Evolutionary conservation across 2,113 vertebrate species (phyloP), one percentile per base, ranked within the genome.

Genomic region (Onychostoma macrolepis): DNA sequence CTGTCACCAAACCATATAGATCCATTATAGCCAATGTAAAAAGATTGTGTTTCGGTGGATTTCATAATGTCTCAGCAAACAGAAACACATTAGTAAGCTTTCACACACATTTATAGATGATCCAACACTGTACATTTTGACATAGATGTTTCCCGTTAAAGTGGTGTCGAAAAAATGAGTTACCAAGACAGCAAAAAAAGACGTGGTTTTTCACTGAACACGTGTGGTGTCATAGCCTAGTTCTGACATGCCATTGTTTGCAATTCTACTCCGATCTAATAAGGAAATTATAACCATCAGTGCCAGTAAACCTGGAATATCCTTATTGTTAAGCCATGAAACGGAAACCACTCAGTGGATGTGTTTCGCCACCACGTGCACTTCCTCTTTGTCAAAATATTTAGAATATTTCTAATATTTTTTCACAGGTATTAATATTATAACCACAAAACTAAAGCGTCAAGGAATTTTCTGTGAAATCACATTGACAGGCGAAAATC

Each of bases 261-360:
- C 36, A 58, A 26, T 53, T 43, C 58, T 67, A 26, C n/a, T 63
- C 26, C 28, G n/a, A 28, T 78, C 21, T 53, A 36, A 83, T 77
- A 82, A 81, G 82, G 87, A 89, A 91, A 84, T 41, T 30, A 80
- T 75, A 85, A 71, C 45, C 65, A 65, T 33, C 58, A 65, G 28
- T 89, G 84, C 84, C 87, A 77, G 88, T 89, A 91, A 91, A 88
- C 80, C 38, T 80, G 85, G 85, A 88, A 88, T 85, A 84, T 85
- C 88, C 85, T 74, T 71, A 67, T 13, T 45, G 1, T 84, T 71
- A 86, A 33, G 86, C 63, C 61, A 74, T 53, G 10, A 26, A 67
- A 69, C 24, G 85, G 90, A 89, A 91, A 89, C 30, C 88, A 85
- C 17, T 83, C 45, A 36, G 26, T 83, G 75, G 63, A 78, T 56